Conservation (phyloP, 2,797 vertebrate species). For the Poecilia picta region DNA sequence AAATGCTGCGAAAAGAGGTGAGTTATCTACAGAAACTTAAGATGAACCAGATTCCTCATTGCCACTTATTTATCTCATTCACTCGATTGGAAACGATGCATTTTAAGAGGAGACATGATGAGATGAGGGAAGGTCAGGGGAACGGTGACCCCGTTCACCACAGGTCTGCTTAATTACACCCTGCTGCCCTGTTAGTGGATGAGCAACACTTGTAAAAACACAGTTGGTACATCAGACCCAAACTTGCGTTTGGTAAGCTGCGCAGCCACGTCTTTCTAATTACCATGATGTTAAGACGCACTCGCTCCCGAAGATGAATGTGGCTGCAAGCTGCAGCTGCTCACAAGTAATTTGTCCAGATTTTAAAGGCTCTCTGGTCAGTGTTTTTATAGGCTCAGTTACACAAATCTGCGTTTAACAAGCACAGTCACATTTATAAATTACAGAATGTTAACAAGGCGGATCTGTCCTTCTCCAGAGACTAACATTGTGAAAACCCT, state of each 20-base stretch:
- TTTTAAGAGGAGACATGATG: not conserved
- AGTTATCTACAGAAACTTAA: not conserved
- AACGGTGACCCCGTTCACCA: not conserved
- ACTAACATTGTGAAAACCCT: not conserved
- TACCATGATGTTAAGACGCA: not conserved
- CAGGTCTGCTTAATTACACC: not conserved
- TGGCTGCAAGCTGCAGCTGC: not conserved
- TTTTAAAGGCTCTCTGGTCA: not conserved
- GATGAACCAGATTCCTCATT: not conserved
- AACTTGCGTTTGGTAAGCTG: not conserved
- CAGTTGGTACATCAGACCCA: not conserved
- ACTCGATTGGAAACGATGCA: not conserved
- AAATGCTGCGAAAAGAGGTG: not conserved
- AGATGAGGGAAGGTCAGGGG: constrained; percentile 1
- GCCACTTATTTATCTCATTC: not conserved
- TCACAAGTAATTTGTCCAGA: not conserved
- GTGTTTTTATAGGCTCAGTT: not conserved
- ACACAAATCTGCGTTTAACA: not conserved
- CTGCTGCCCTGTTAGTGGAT: not conserved
- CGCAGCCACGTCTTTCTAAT: not conserved
- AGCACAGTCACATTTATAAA: not conserved
- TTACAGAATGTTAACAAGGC: not conserved
- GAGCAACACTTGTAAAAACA: constrained; percentile 14
- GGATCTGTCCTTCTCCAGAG: not conserved
- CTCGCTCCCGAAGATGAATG: not conserved